These are phyloP conservation scores for Trochalopteron elliotii DNA, from an alignment of 2,113 vertebrate species.

Conservation along the genomic window DNA sequence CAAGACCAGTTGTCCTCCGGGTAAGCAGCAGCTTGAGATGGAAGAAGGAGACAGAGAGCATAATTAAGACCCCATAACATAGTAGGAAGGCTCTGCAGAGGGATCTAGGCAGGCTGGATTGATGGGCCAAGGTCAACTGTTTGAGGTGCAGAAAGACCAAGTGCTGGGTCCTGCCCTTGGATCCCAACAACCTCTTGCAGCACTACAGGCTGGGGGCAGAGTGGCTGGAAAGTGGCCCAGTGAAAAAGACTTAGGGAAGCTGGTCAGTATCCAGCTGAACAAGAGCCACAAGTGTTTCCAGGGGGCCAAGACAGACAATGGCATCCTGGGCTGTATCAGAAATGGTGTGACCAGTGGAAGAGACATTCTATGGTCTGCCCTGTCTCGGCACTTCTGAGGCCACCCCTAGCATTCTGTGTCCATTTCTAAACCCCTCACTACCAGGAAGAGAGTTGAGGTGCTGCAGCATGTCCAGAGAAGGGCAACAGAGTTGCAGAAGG, in stretches of 20 bases:
- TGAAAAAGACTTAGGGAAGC: not conserved
- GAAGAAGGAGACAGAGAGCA: not conserved
- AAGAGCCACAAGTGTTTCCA: not conserved
- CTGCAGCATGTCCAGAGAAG: not conserved
- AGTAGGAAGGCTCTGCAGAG: not conserved
- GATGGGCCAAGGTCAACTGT: not conserved
- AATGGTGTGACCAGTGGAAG: not conserved
- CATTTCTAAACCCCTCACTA: not conserved
- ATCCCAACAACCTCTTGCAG: not conserved
- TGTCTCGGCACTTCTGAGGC: rapidly evolving
- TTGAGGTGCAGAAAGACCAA: not conserved
- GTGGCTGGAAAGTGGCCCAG: not conserved
- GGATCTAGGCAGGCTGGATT: not conserved
- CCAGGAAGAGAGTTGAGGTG: not conserved
- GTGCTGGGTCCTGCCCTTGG: not conserved
- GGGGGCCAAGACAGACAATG: not conserved
- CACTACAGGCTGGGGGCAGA: not conserved
- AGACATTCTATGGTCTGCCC: not conserved
- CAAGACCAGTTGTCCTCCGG: not conserved
- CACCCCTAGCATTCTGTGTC: not conserved
- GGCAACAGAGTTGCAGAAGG: not conserved
- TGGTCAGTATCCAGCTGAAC: not conserved
- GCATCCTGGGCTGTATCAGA: not conserved
- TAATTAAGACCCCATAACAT: not conserved
- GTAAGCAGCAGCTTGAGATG: not conserved